Evolutionary conservation across 1,140 invertebrate genomes (phyloP).

Genomic region (Papilio helenus): DNA sequence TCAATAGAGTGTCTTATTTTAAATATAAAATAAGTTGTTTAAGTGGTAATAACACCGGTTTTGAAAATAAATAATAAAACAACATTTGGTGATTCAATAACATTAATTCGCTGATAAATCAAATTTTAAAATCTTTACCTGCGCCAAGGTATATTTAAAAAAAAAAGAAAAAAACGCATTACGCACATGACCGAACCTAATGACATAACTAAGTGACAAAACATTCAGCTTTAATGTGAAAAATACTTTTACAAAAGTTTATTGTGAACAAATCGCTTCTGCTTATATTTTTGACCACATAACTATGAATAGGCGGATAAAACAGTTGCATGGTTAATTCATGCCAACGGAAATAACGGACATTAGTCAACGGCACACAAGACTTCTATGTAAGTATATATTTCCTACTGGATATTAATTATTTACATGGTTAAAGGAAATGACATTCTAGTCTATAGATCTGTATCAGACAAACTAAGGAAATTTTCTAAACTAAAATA

Average conservation of each 20-base stretch:
- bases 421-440: background rate
- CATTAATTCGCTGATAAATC: background rate
- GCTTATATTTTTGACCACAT: slow-evolving; percentile 38
- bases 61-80: no score
- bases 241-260: background rate
- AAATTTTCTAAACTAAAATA: no score
- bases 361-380: slow-evolving; percentile 65
- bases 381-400: slow-evolving; percentile 17
- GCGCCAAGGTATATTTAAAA: no score
- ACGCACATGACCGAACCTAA: no score
- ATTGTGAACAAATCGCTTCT: background rate
- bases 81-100: background rate
- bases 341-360: slow-evolving; percentile 64
- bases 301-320: slow-evolving; percentile 50
- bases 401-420: slow-evolving; percentile 10
- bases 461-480: background rate
- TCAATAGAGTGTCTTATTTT: no score
- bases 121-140: no score
- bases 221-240: background rate
- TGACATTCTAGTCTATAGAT: background rate
- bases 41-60: no score
- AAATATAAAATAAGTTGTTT: no score
- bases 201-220: no score
- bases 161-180: no score
- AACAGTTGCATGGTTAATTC: slow-evolving; percentile 68